phyloP scores from a whole-genome alignment of 2,888 invertebrate species.

The Aphodius sticticus region DNA sequence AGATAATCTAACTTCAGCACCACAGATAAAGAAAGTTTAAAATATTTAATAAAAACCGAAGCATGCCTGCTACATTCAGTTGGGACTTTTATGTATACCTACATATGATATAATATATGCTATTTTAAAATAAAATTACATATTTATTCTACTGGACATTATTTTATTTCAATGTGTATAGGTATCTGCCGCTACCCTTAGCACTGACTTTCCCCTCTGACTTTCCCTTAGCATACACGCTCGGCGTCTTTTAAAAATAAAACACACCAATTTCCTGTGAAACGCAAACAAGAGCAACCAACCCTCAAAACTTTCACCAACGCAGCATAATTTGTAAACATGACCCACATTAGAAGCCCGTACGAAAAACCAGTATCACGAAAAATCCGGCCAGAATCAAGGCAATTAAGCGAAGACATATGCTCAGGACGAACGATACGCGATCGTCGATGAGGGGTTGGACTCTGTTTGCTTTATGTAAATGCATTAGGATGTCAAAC shows the following conservation, averaged over 20 bases:
- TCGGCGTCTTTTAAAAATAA: not conserved
- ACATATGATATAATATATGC: too few species aligned
- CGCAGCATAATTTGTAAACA: not conserved
- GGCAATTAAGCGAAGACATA: not conserved
- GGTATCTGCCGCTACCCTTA: too few species aligned
- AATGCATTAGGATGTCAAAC: constrained; percentile 53
- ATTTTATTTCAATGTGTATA: too few species aligned
- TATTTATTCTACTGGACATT: too few species aligned
- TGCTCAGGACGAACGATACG: not conserved
- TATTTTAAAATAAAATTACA: too few species aligned
- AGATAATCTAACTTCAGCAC: too few species aligned
- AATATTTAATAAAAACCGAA: too few species aligned
- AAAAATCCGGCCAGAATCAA: not conserved
- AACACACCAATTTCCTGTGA: not conserved
- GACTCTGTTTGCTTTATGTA: constrained; percentile 49
- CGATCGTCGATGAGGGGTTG: constrained; percentile 25
- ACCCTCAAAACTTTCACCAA: not conserved
- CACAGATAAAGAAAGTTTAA: too few species aligned
- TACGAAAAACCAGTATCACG: not conserved
- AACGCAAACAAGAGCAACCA: not conserved
- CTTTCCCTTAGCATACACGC: not conserved
- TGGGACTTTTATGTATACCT: too few species aligned
- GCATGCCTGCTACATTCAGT: too few species aligned
- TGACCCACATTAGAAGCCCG: not conserved
- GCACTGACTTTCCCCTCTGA: too few species aligned